These are phyloP conservation scores for Himalopsyche tibetana DNA, from an alignment of 2,888 invertebrate genomes.

Conservation along the genomic window DNA sequence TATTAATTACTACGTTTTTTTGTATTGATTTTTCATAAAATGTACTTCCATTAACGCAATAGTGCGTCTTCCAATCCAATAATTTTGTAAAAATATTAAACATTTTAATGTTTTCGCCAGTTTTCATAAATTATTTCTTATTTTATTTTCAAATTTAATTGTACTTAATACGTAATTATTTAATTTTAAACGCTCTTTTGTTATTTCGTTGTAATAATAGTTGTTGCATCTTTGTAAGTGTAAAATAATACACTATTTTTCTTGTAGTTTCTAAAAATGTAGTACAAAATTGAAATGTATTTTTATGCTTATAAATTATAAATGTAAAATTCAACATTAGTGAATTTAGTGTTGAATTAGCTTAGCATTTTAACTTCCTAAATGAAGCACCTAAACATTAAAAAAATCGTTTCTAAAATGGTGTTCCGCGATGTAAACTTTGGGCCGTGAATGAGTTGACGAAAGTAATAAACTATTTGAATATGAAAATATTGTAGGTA, in stretches of 20 bases:
- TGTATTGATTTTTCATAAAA: too few relatives aligned
- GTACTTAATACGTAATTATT: background rate
- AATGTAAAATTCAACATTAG: too few relatives aligned
- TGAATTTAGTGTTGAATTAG: too few relatives aligned
- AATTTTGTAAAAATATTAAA: background rate
- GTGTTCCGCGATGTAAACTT: too few relatives aligned
- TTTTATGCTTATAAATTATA: slow-evolving; percentile 20
- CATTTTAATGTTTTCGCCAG: background rate
- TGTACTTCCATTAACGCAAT: too few relatives aligned
- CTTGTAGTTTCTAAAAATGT: slow-evolving; percentile 20
- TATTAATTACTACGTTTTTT: too few relatives aligned
- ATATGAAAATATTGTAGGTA: too few relatives aligned
- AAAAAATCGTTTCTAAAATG: too few relatives aligned
- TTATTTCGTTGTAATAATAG: slow-evolving; percentile 11
- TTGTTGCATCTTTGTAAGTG: slow-evolving; percentile 35
- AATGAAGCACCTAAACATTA: too few relatives aligned
- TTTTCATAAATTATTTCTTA: background rate
- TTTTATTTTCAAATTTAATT: background rate
- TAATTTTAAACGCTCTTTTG: background rate
- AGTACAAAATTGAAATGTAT: slow-evolving; percentile 39
- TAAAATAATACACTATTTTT: slow-evolving; percentile 18
- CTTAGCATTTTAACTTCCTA: too few relatives aligned
- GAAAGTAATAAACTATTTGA: too few relatives aligned
- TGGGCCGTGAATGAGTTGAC: too few relatives aligned
- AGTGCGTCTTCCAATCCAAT: background rate